Conservation (phyloP, 2,888 invertebrate species). For the Xylophagus ater region DNA sequence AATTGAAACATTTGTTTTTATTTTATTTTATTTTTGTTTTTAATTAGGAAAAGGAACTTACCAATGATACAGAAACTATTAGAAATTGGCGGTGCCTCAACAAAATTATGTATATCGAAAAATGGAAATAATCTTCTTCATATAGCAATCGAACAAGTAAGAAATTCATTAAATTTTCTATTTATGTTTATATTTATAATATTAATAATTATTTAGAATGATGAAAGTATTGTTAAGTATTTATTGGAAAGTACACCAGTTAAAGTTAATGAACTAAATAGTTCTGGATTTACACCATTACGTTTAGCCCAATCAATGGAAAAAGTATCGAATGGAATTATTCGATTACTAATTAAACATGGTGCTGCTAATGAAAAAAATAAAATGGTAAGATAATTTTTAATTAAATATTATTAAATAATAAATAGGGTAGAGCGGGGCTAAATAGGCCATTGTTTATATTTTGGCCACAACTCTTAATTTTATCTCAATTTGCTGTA, state of each 20-base stretch:
- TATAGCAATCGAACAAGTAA: constrained; percentile 27
- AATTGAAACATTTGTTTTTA: background rate
- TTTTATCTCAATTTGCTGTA: background rate
- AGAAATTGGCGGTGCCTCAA: constrained; percentile 37
- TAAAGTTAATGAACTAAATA: constrained; percentile 17
- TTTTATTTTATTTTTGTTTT: background rate
- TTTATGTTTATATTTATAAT: background rate
- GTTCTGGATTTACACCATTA: constrained; percentile 17
- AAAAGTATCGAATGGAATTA: constrained; percentile 38
- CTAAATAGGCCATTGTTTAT: background rate
- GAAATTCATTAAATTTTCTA: background rate
- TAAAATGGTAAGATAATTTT: too few species aligned
- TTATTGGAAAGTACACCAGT: constrained; percentile 15
- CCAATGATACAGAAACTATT: constrained; percentile 41
- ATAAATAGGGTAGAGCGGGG: background rate
- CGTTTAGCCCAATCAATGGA: constrained; percentile 19
- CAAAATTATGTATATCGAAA: constrained; percentile 33
- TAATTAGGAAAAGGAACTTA: constrained; percentile 40
- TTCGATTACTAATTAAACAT: constrained; percentile 33
- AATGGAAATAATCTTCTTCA: constrained; percentile 37
- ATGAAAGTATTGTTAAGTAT: constrained; percentile 15
- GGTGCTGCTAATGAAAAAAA: constrained; percentile 27
- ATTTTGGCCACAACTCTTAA: too few species aligned
- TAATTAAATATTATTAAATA: too few species aligned
- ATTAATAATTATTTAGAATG: constrained; percentile 8